Percentiles rank a stretch among this genome's conserved stretches.
These are phyloP conservation scores for Aspidoscelis tigris DNA, from an alignment of 2,113 vertebrate genomes.

Conservation along the genomic window DNA sequence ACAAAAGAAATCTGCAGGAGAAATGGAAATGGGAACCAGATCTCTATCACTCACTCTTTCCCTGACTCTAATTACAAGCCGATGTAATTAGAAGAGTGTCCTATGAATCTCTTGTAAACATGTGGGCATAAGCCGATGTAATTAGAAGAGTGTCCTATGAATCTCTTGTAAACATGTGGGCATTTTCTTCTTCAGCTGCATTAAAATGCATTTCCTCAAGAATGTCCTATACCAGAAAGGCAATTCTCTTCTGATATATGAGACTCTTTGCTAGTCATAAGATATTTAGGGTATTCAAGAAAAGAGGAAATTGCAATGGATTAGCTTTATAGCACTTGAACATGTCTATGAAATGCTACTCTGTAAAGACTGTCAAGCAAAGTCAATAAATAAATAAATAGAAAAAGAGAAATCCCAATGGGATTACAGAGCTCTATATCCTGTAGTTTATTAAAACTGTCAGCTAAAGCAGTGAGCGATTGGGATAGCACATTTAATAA, in stretches of 20 bases:
- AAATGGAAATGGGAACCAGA: conserved; percentile 14
- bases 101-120: conserved; percentile 34
- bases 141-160: conserved; percentile 21
- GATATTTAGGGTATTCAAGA: conserved; percentile 75
- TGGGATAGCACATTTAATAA: conserved; percentile 75
- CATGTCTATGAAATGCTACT: conserved; percentile 73
- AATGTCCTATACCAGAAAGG: conserved; percentile 49
- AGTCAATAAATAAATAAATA: conserved; percentile 47
- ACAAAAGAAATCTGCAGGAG: conserved; percentile 21
- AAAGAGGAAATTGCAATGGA: conserved; percentile 82
- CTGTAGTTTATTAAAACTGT: conserved; percentile 79
- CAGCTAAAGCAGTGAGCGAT: conserved; percentile 73
- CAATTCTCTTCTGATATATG: conserved; percentile 69
- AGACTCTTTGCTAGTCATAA: conserved; percentile 74
- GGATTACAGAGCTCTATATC: conserved; percentile 70
- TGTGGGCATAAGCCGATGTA: conserved; percentile 36
- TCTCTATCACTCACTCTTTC: conserved; percentile 10
- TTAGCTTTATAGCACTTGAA: conserved; percentile 77
- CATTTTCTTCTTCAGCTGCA: conserved; percentile 3
- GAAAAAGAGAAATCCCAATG: conserved; percentile 56
- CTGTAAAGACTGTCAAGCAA: conserved; percentile 71
- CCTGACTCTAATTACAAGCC: conserved; percentile 27
- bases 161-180: conserved; percentile 36
- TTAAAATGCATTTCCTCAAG: conserved; percentile 61
- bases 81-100: conserved; percentile 37